phyloP scores from a whole-genome alignment of 2,888 invertebrate genomes.

The Microdon myrmicae region DNA sequence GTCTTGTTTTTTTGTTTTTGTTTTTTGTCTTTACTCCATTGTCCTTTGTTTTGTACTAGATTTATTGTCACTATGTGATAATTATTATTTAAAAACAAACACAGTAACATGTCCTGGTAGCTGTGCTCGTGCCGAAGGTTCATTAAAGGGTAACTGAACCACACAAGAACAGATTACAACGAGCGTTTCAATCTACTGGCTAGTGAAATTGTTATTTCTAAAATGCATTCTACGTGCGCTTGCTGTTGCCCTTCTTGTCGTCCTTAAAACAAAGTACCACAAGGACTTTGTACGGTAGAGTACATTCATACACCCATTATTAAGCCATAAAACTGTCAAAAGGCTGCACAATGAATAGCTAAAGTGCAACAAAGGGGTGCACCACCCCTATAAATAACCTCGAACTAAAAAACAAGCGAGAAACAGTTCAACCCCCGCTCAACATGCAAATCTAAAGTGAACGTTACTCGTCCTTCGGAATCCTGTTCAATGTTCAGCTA shows the following conservation, averaged over 20 bases:
- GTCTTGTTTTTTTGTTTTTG: too few species aligned
- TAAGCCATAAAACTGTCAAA: conserved; percentile 51
- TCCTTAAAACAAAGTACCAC: conserved; percentile 6
- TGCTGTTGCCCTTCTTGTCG: not conserved
- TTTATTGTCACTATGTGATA: conserved; percentile 36
- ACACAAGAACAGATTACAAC: conserved; percentile 14
- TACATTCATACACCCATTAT: conserved; percentile 39
- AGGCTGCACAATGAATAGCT: conserved; percentile 42
- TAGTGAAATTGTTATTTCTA: conserved; percentile 3
- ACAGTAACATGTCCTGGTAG: too few species aligned
- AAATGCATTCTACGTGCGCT: conserved; percentile 31
- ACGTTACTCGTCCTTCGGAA: conserved; percentile 6
- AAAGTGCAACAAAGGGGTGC: conserved; percentile 45
- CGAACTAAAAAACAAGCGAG: conserved; percentile 11
- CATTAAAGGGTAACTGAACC: conserved; percentile 31
- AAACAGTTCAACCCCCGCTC: too few species aligned
- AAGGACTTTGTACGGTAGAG: too few species aligned
- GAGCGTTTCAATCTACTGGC: conserved; percentile 19
- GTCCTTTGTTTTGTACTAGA: conserved; percentile 7
- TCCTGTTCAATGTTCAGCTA: not conserved
- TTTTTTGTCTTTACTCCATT: conserved; percentile 1
- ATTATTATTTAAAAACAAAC: conserved; percentile 31
- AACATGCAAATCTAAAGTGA: conserved; percentile 46
- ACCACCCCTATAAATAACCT: conserved; percentile 45
- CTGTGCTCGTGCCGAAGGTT: conserved; percentile 27